Evolutionary conservation across 2,113 vertebrate species (phyloP).

Genomic region (Pungitius pungitius): DNA sequence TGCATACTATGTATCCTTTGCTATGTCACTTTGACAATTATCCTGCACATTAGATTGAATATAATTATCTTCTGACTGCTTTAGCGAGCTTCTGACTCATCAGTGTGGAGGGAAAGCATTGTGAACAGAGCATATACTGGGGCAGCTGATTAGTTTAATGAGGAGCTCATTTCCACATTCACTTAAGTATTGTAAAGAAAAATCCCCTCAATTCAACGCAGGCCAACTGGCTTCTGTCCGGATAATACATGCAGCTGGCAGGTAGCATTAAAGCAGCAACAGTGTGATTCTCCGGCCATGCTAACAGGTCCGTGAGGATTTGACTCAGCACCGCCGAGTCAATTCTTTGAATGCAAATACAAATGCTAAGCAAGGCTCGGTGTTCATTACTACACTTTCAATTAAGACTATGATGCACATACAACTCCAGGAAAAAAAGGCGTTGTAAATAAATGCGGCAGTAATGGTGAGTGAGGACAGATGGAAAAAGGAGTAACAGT

Average conservation of each 20-base stretch:
- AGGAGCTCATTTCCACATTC: constrained; percentile 4
- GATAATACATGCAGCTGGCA: neutral
- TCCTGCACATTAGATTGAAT: neutral
- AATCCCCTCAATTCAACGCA: neutral
- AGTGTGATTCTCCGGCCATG: neutral
- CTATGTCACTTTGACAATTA: neutral
- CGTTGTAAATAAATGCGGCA: neutral
- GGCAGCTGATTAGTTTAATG: neutral
- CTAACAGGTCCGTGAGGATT: neutral
- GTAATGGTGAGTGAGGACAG: neutral
- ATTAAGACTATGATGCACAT: neutral
- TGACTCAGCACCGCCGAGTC: too few species aligned
- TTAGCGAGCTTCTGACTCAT: neutral
- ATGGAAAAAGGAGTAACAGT: neutral
- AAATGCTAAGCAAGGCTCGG: neutral
- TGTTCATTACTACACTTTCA: neutral
- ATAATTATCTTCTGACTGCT: neutral
- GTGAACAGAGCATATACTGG: neutral
- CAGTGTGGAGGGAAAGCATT: neutral
- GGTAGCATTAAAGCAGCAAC: neutral
- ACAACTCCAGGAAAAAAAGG: neutral
- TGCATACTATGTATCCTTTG: neutral
- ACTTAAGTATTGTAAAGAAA: neutral
- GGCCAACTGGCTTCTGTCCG: neutral
- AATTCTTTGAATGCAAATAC: neutral